Evolutionary conservation across 2,888 invertebrate genomes (phyloP).

Genomic region (Gastracanthus pulcherrimus): DNA sequence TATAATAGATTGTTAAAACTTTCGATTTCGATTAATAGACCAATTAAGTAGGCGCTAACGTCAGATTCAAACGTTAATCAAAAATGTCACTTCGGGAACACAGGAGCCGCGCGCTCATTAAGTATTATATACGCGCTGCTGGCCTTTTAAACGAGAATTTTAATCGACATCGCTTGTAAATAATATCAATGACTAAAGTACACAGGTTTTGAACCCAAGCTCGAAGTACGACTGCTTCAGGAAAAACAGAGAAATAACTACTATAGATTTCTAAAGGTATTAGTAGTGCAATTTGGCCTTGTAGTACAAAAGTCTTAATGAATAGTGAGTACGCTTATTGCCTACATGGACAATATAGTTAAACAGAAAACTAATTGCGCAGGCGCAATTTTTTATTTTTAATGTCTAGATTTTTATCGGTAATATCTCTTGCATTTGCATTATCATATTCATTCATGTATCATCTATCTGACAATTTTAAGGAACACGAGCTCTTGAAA

Average conservation of each 20-base stretch:
- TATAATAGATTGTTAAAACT: neutral
- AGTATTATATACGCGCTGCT: neutral
- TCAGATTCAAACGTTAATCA: neutral
- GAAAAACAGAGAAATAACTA: slow-evolving; percentile 28
- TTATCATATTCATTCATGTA: slow-evolving; percentile 5
- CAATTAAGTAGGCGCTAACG: slow-evolving; percentile 19
- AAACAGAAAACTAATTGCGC: slow-evolving; percentile 67
- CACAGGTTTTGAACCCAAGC: neutral
- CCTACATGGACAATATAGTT: slow-evolving; percentile 71
- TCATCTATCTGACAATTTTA: slow-evolving; percentile 18
- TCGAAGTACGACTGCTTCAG: neutral
- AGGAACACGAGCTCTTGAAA: slow-evolving; percentile 28
- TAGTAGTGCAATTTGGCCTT: slow-evolving; percentile 64
- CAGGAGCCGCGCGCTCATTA: neutral
- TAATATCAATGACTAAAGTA: neutral
- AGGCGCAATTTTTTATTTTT: slow-evolving; percentile 68
- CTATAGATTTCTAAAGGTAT: slow-evolving; percentile 48
- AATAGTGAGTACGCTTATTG: slow-evolving; percentile 69
- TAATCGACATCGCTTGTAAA: slow-evolving; percentile 33
- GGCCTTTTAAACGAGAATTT: slow-evolving; percentile 15
- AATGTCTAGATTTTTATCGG: neutral
- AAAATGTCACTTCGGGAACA: slow-evolving; percentile 6
- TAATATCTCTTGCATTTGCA: neutral
- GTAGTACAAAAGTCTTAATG: slow-evolving; percentile 68
- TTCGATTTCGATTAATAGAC: slow-evolving; percentile 16